A percentile compares a stretch with the other conserved stretches of the same genome.
phyloP scores from a whole-genome alignment of 2,113 vertebrate genomes.

The Ginglymostoma cirratum region DNA sequence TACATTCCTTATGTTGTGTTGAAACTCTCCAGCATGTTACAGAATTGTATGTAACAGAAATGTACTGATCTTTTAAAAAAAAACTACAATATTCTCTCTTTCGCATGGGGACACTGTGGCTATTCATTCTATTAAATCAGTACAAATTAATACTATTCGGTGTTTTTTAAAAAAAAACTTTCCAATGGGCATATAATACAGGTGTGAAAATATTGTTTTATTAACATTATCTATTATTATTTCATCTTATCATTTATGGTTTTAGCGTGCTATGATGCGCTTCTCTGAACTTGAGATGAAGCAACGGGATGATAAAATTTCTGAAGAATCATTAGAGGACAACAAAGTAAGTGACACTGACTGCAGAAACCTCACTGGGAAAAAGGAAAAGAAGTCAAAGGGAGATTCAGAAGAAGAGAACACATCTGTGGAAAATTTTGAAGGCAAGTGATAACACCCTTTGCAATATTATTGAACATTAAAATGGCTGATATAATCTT shows the following conservation, averaged over 20 bases:
- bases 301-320: conserved; percentile 73
- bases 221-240: neutral
- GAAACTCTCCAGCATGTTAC: conserved; percentile 35
- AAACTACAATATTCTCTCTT: conserved; percentile 19
- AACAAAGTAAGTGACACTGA: conserved; percentile 67
- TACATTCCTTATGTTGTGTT: conserved; percentile 31
- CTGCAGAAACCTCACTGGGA: conserved; percentile 75
- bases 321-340: conserved; percentile 74
- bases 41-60: conserved; percentile 34
- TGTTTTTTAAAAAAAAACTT: conserved; percentile 12
- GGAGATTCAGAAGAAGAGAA: conserved; percentile 38
- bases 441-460: neutral
- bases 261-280: conserved; percentile 88
- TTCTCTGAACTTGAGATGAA: conserved; percentile 97
- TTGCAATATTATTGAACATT: neutral
- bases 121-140: conserved; percentile 33
- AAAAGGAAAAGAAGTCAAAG: conserved; percentile 67
- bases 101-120: conserved; percentile 19
- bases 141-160: conserved; percentile 26
- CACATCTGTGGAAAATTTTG: conserved; percentile 7
- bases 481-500: neutral
- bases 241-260: conserved; percentile 44
- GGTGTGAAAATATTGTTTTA: conserved; percentile 1
- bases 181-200: neutral
- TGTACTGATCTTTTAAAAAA: neutral